phyloP scores from a whole-genome alignment of 2,888 invertebrate genomes.

The Ophioninae sp. region DNA sequence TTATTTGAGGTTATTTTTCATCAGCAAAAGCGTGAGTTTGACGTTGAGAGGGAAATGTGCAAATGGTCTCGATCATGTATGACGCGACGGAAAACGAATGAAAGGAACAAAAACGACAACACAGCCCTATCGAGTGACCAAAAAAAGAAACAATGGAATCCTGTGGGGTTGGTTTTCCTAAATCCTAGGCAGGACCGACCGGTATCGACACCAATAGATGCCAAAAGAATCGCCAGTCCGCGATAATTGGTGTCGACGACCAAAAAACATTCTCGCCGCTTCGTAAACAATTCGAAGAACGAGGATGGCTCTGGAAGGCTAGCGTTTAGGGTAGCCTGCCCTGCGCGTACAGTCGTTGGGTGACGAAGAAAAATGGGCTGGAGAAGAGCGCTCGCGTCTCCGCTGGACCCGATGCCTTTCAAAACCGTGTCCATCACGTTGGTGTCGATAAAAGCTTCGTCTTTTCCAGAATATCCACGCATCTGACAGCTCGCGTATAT shows the following conservation, averaged over 20 bases:
- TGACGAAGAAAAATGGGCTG: conserved; percentile 54
- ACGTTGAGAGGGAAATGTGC: conserved; percentile 47
- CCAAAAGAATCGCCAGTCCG: neutral
- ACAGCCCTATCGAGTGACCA: conserved; percentile 26
- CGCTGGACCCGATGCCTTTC: conserved; percentile 51
- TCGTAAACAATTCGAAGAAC: neutral
- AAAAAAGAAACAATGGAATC: conserved; percentile 1
- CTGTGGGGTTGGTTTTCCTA: neutral
- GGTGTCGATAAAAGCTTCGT: conserved; percentile 56
- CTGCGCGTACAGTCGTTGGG: neutral
- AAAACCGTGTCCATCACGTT: conserved; percentile 55
- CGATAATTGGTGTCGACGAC: neutral
- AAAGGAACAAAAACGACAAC: conserved; percentile 33
- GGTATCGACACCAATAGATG: neutral
- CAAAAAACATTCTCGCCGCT: neutral
- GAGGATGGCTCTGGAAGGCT: neutral
- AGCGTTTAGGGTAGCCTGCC: neutral
- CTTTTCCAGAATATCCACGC: conserved; percentile 27
- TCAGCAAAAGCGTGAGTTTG: conserved; percentile 46
- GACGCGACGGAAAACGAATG: conserved; percentile 44
- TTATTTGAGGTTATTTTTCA: conserved; percentile 30
- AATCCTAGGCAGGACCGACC: neutral
- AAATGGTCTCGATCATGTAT: conserved; percentile 59
- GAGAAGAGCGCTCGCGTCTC: conserved; percentile 24
- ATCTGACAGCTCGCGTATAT: neutral